Evolutionary conservation across 35 echinoderm and acorn worm genomes (phyloP).

Genomic region (Patiria miniata): DNA sequence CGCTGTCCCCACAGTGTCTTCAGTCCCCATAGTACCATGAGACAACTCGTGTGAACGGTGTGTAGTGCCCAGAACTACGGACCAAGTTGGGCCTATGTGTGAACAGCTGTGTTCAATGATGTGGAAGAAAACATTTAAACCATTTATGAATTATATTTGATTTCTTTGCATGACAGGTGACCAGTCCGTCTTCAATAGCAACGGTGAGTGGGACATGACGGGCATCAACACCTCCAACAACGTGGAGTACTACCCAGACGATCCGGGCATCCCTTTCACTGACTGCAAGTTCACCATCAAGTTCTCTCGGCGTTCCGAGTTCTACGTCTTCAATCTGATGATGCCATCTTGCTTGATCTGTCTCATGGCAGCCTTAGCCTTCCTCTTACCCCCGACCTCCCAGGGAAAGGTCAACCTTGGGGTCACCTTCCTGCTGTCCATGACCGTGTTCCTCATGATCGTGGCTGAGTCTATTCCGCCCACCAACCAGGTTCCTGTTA

Average conservation of each 20-base stretch:
- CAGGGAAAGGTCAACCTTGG: slow-evolving; percentile 94
- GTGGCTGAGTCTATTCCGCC: slow-evolving; percentile 96
- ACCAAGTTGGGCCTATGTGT: too few species aligned
- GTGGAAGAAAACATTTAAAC: too few species aligned
- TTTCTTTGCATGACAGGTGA: slow-evolving; percentile 59
- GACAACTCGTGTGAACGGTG: too few species aligned
- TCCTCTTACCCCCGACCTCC: slow-evolving; percentile 87
- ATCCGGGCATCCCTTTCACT: slow-evolving; percentile 84
- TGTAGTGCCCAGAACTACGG: too few species aligned
- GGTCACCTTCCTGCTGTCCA: slow-evolving; percentile 90
- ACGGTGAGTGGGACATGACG: slow-evolving; percentile 98
- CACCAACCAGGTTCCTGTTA: slow-evolving; percentile 80
- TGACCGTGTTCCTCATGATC: slow-evolving; percentile 97
- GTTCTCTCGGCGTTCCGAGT: slow-evolving; percentile 81
- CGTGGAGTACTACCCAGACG: slow-evolving; percentile 86
- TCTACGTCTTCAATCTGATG: slow-evolving; percentile 94
- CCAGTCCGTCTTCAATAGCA: slow-evolving; percentile 70
- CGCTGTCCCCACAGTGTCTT: too few species aligned
- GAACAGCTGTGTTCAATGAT: too few species aligned
- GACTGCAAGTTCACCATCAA: slow-evolving; percentile 83
- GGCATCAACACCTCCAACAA: slow-evolving; percentile 59
- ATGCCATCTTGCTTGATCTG: slow-evolving; percentile 80
- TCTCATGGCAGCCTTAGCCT: slow-evolving; percentile 83
- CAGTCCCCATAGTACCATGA: too few species aligned
- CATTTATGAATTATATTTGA: neutral